Evolutionary conservation across 1,140 invertebrate species (phyloP), one percentile per base, ranked within the genome.

Genomic region (Saxidomus purpurata): DNA sequence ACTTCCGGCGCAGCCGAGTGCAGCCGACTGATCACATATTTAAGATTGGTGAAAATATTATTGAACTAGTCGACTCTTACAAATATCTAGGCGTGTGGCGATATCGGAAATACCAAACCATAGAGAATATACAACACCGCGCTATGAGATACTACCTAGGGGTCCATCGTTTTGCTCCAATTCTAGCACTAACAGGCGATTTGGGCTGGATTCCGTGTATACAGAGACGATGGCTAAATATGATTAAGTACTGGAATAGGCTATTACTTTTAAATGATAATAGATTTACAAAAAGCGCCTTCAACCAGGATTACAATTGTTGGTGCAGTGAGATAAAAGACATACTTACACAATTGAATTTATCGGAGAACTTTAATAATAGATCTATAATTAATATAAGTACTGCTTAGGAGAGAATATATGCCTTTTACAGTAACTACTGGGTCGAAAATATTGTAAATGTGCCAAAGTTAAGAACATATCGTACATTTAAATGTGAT

Each of bases 121-220:
- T 83, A 31, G 59, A 83, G 36, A 83, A 69, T 34, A 38, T 67
- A 25, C 38, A 67, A n/a, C 81, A 83, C 28, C 59, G 81, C 17
- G 61, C 61, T 0, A 67, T 83, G 15, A 43, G 81, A 31, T 69
- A 83, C 40, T 83, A 69, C n/a, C 61, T 83, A 8, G 81, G 61
- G 3, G 61, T 67, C 9, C 81, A 83, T 34, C 34, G 81, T 15
- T 83, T 83, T 34, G 61, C 81, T 19, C 81, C 81, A 25, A 83
- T 83, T 13, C 40, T 83, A 4, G 81, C 55, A 31, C 17, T 83
- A 9, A 69, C 36, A 17, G 81, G 55, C 2, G 61, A 83, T n/a
- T 13, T 69, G 6, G 59, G 61, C 17, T 83, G 81, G 55, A 49
- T 83, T 28, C 38, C 81, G 9, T 13, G 19, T 22, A 8, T 17